phyloP scores from a whole-genome alignment of 2,113 vertebrate species.

The Crotalus horridus region DNA sequence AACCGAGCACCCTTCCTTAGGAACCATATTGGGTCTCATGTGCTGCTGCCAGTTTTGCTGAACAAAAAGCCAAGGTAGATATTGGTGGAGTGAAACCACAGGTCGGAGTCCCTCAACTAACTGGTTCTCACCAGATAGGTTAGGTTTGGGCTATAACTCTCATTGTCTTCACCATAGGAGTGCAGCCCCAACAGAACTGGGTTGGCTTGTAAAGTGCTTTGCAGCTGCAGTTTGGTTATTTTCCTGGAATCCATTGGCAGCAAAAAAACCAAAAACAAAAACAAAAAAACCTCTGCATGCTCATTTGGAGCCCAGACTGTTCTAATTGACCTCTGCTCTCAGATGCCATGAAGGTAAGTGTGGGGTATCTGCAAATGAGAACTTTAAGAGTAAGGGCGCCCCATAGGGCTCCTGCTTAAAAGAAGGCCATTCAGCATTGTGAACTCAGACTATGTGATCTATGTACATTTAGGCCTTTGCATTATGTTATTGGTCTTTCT shows the following conservation, averaged over 20 bases:
- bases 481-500: neutral
- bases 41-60: neutral
- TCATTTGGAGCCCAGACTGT: neutral
- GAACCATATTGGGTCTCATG: neutral
- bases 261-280: neutral
- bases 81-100: neutral
- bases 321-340: neutral
- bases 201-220: neutral
- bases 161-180: neutral
- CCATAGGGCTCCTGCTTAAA: neutral
- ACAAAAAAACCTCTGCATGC: accelerated
- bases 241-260: neutral
- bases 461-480: neutral
- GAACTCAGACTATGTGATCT: neutral
- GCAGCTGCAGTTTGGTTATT: neutral
- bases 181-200: neutral
- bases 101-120: neutral
- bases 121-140: neutral
- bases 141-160: neutral
- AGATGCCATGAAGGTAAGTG: neutral
- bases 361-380: neutral
- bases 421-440: neutral
- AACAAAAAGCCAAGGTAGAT: neutral
- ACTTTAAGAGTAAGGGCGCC: neutral
- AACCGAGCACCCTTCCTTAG: neutral